Evolutionary conservation across 1,140 invertebrate genomes (phyloP).

Genomic region (Hormaphis cornu): DNA sequence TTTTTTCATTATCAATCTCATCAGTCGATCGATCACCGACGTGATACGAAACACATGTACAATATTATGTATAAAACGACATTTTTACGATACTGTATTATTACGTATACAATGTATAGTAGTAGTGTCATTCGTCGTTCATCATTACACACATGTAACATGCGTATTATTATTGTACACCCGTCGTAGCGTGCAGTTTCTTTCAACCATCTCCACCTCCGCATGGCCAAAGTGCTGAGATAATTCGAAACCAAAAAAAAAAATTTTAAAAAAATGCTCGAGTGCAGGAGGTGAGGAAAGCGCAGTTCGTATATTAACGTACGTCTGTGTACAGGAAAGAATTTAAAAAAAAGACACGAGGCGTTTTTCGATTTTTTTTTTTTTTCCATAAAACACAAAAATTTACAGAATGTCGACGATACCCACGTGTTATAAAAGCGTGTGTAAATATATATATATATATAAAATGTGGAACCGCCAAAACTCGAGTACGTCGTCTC

Average conservation of each 20-base stretch:
- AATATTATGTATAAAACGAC: background rate
- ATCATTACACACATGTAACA: background rate
- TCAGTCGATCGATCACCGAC: background rate
- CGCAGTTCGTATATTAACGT: too few relatives aligned
- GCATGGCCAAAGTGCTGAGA: background rate
- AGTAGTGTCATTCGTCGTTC: background rate
- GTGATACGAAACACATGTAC: background rate
- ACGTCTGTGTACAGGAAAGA: too few relatives aligned
- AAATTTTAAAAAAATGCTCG: background rate
- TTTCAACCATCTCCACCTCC: too few relatives aligned
- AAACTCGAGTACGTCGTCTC: constrained; percentile 9
- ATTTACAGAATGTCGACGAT: too few relatives aligned
- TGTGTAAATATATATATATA: background rate
- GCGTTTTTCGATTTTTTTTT: too few relatives aligned
- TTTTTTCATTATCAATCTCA: background rate
- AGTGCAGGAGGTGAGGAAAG: too few relatives aligned
- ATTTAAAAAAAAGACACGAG: too few relatives aligned
- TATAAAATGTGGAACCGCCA: constrained; percentile 11
- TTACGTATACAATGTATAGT: background rate
- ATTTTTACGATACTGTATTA: too few relatives aligned
- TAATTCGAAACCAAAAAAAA: background rate
- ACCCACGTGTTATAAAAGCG: too few relatives aligned
- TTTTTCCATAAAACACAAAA: constrained; percentile 1
- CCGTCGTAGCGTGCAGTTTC: too few relatives aligned
- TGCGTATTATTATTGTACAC: too few relatives aligned